These are phyloP conservation scores for Hirudinaria manillensis DNA, from an alignment of 2,888 invertebrate species.

Conservation along the genomic window DNA sequence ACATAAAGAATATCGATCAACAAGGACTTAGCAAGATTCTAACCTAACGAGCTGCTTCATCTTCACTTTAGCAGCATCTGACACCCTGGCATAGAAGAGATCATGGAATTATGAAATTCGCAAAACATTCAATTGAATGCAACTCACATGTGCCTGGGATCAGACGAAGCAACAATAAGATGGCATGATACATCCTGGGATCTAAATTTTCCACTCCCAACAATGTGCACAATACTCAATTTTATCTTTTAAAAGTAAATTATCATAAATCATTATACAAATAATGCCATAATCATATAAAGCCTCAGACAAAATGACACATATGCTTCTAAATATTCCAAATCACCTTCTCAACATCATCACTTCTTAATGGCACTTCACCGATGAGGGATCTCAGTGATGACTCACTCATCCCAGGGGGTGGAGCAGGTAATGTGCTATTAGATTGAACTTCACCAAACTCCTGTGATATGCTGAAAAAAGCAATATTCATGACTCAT, in stretches of 20 bases:
- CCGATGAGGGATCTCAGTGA: conserved; percentile 47
- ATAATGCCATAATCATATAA: too few relatives aligned
- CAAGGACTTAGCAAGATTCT: conserved; percentile 32
- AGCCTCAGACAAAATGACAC: too few relatives aligned
- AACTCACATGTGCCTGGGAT: conserved; percentile 63
- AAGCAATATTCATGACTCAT: not conserved
- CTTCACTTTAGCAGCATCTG: conserved; percentile 77
- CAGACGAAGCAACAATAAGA: conserved; percentile 77
- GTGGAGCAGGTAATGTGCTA: conserved; percentile 35
- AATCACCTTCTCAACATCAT: conserved; percentile 66
- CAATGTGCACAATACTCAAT: conserved; percentile 73
- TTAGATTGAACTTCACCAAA: conserved; percentile 3
- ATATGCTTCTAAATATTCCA: conserved; percentile 5
- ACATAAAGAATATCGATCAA: not conserved
- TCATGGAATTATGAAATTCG: not conserved
- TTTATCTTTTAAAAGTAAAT: conserved; percentile 59
- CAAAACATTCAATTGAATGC: not conserved
- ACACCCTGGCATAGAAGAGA: conserved; percentile 62
- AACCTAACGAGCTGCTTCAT: conserved; percentile 64
- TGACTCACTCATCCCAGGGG: conserved; percentile 47
- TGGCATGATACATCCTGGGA: conserved; percentile 70
- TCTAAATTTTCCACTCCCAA: conserved; percentile 71
- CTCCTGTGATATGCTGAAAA: not conserved
- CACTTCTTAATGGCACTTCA: conserved; percentile 46
- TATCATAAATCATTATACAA: not conserved